Conservation (phyloP, 2,888 invertebrate genomes). For the Papilio elwesi region DNA sequence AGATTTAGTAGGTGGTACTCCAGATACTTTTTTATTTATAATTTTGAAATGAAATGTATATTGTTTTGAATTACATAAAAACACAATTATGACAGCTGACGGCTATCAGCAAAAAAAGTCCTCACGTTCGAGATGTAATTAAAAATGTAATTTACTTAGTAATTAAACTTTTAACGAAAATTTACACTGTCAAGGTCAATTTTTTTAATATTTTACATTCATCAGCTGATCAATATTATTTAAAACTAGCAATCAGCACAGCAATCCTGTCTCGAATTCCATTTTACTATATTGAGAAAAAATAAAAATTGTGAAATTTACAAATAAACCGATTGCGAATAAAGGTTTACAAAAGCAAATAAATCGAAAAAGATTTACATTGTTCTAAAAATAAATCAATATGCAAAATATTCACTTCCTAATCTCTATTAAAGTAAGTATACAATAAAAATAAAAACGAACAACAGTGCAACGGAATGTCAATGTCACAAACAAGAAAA, state of each 20-base stretch:
- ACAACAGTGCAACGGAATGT: neutral
- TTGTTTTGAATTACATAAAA: constrained; percentile 57
- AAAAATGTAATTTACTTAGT: neutral
- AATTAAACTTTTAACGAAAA: neutral
- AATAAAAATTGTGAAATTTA: neutral
- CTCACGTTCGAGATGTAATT: too few relatives aligned
- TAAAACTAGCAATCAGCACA: too few relatives aligned
- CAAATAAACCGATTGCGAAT: neutral
- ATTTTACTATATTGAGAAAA: neutral
- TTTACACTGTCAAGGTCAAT: neutral
- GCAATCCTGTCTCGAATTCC: constrained; percentile 9
- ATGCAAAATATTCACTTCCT: too few relatives aligned
- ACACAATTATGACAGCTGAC: constrained; percentile 48
- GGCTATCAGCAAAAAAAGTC: neutral
- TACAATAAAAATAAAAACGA: too few relatives aligned
- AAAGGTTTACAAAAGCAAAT: too few relatives aligned
- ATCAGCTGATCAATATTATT: constrained; percentile 38
- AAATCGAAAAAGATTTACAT: too few relatives aligned
- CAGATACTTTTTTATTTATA: constrained; percentile 36
- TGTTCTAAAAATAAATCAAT: too few relatives aligned
- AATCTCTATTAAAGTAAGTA: too few relatives aligned
- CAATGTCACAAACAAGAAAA: neutral
- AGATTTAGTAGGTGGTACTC: constrained; percentile 12
- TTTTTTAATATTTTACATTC: neutral
- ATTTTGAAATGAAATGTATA: constrained; percentile 48